Conservation (phyloP, 1,140 invertebrate species). For the Pantala flavescens region DNA sequence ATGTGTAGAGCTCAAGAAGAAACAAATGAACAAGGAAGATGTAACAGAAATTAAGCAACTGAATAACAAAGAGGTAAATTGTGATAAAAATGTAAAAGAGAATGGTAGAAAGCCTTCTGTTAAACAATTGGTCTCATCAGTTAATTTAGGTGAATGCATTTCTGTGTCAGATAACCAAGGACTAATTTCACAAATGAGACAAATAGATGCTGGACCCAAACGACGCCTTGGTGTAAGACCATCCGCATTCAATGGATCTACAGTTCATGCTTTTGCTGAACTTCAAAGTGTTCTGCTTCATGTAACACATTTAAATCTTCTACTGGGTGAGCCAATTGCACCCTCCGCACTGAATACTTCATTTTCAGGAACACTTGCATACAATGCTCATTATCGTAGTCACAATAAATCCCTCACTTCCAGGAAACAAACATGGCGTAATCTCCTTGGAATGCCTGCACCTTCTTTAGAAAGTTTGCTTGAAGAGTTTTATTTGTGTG, state of each 20-base stretch:
- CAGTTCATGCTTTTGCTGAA: background rate
- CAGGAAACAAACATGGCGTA: background rate
- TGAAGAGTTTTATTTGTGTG: background rate
- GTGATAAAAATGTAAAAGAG: too few relatives aligned
- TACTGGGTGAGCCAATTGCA: background rate
- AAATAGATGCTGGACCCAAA: background rate
- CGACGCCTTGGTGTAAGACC: background rate
- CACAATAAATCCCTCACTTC: background rate
- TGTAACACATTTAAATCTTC: background rate
- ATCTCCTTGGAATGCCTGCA: background rate
- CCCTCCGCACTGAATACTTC: background rate
- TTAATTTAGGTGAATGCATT: background rate
- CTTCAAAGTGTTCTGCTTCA: background rate
- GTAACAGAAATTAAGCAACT: too few relatives aligned
- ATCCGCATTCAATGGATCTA: background rate
- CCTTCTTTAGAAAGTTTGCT: background rate
- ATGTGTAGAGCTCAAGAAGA: too few relatives aligned
- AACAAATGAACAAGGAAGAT: too few relatives aligned
- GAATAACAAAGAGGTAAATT: too few relatives aligned
- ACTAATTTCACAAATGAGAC: background rate
- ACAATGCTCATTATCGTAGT: background rate
- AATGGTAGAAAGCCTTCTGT: too few relatives aligned
- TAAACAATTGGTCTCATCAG: too few relatives aligned
- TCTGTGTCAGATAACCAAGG: background rate
- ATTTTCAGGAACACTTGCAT: background rate